Base-by-base conservation (phyloP, 2,888 invertebrate species). In the Caenorhabditis uteleia region DNA sequence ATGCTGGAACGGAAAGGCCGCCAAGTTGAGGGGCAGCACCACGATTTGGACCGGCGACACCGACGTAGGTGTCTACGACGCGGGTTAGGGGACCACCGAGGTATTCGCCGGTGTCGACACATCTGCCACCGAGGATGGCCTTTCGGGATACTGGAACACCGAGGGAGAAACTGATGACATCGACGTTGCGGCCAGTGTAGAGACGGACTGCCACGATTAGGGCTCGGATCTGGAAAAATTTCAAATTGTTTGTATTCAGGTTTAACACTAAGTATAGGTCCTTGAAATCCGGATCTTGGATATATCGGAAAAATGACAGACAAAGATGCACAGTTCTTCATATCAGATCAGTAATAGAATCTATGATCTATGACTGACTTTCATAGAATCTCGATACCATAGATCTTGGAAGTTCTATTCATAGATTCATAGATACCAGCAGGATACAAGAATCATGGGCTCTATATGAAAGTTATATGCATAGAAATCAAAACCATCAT, bases 41-140 rank as follows among this genome's bases (percentile, higher is more conserved):
- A 38, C 79, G 82, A 47, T 82, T 82, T 16, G 82, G 82, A 10
- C 82, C 82, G 0, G 82, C 82, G 2, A 81, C 78, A 2, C 80
- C 82, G 16, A 82, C 72, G 57, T 68, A 81, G 2, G 81, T 82
- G 66, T 81, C 81, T 16, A 81, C 58, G 42, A 74, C 74, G 36
- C 66, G 61, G 7, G 80, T 80, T 25, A 81, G 49, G 10, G 82
- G 70, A 8, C 55, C 68, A 0, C 81, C 81, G 10, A 81, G 54
- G 39, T 76, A 57, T 50, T 80, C 79, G 10, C 77, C 78, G 2
- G 80, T 79, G 59, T 80, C 80, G 18, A 80, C 80, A 43, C 79
- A 80, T 43, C 18, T 43, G 26, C 81, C 81, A 49, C 81, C 81
- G 21, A 81, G 72, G 54, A 81, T 79, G 6, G 81, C 80, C 47